Evolutionary conservation across 2,888 invertebrate species (phyloP).

Genomic region (Gymnocheta viridis): DNA sequence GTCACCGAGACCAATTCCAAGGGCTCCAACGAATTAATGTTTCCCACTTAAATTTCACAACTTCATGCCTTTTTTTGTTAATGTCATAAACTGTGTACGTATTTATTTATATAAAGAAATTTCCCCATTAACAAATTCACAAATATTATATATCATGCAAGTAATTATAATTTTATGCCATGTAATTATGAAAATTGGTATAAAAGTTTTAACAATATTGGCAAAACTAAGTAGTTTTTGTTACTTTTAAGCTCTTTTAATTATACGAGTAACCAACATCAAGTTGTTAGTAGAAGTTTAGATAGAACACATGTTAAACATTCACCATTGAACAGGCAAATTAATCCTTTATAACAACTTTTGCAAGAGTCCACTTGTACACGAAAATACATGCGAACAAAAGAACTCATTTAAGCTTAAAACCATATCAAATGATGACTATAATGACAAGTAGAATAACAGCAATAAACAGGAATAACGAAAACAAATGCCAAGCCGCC

Average conservation of each 20-base stretch:
- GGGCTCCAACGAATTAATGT: too few species aligned
- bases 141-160: not conserved
- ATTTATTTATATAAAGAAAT: not conserved
- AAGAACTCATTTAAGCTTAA: constrained; percentile 55
- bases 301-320: constrained; percentile 27
- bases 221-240: constrained; percentile 5
- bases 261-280: constrained; percentile 7
- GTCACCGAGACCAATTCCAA: too few species aligned
- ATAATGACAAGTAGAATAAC: constrained; percentile 62
- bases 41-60: not conserved
- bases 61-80: not conserved
- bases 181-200: not conserved
- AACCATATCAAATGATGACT: constrained; percentile 61
- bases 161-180: not conserved
- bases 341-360: constrained; percentile 64
- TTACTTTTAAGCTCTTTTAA: constrained; percentile 48
- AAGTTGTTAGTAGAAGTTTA: constrained; percentile 34
- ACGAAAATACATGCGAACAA: not conserved
- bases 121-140: not conserved
- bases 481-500: constrained; percentile 13
- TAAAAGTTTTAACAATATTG: constrained; percentile 16
- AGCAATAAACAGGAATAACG: constrained; percentile 39
- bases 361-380: constrained; percentile 9
- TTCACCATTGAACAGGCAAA: constrained; percentile 9
- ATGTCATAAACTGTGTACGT: not conserved